Conservation (phyloP, 2,888 invertebrate species). For the Furcula furcula region DNA sequence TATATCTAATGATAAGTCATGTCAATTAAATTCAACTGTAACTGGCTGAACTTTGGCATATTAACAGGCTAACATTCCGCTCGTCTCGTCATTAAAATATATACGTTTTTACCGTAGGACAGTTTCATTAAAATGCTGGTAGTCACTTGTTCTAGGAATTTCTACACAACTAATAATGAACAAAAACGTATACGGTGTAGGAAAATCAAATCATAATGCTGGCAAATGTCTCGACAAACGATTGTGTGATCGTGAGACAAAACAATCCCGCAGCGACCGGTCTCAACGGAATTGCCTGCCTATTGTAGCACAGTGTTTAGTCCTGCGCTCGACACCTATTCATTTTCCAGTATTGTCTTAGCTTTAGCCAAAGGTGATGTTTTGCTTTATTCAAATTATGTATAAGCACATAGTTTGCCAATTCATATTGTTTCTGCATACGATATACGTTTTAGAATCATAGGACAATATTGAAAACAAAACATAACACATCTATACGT, state of each 20-base stretch:
- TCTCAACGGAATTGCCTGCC: slow-evolving; percentile 31
- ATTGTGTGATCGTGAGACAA: slow-evolving; percentile 11
- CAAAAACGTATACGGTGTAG: neutral
- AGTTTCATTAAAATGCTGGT: no score
- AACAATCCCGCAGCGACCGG: slow-evolving; percentile 13
- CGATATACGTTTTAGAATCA: no score
- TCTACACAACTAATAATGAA: neutral
- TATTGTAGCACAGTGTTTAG: slow-evolving; percentile 65
- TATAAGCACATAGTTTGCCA: neutral
- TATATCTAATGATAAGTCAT: no score
- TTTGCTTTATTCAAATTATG: slow-evolving; percentile 42
- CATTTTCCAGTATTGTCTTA: slow-evolving; percentile 63
- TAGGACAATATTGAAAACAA: no score
- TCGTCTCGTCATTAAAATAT: no score
- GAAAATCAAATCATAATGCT: neutral
- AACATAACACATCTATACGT: no score
- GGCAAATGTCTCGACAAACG: slow-evolving; percentile 1
- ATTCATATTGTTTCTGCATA: no score
- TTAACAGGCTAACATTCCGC: no score
- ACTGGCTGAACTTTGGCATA: no score
- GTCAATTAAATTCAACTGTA: no score
- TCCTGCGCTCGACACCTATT: slow-evolving; percentile 70
- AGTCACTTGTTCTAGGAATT: neutral
- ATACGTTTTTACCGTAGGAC: no score
- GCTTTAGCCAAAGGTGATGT: slow-evolving; percentile 31